Conservation (phyloP, 2,113 vertebrate species). For the Condylura cristata region DNA sequence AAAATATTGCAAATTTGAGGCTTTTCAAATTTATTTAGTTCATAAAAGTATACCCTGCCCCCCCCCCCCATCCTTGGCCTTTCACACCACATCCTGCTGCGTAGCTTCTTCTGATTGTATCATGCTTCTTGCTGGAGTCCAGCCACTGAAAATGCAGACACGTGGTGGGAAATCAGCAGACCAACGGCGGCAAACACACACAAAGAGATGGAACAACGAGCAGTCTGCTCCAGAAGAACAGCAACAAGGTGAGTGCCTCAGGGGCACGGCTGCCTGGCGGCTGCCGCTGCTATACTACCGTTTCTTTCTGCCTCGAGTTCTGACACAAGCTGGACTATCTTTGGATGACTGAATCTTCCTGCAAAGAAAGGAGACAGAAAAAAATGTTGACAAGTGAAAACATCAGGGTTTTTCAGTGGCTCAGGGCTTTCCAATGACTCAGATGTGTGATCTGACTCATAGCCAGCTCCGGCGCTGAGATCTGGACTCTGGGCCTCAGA, state of each 20-base stretch:
- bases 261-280: constrained; percentile 14
- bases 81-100: background rate
- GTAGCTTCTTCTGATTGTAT: background rate
- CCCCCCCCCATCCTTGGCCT: background rate
- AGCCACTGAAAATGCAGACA: constrained; percentile 22
- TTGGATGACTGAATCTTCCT: constrained; percentile 96
- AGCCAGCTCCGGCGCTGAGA: background rate
- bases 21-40: constrained; percentile 45
- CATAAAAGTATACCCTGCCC: background rate
- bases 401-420: background rate
- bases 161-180: constrained; percentile 4
- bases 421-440: background rate
- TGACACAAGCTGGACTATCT: constrained; percentile 91
- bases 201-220: constrained; percentile 34
- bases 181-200: background rate
- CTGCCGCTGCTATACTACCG: constrained; percentile 72
- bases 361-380: constrained; percentile 74
- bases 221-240: constrained; percentile 34
- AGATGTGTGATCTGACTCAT: background rate
- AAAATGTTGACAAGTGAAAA: background rate
- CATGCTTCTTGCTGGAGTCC: background rate
- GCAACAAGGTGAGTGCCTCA: constrained; percentile 57
- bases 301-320: constrained; percentile 91
- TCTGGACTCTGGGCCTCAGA: background rate
- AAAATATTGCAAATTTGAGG: constrained; percentile 9